These are phyloP conservation scores for Plagiodera versicolora DNA, from an alignment of 2,888 invertebrate genomes.

Conservation along the genomic window DNA sequence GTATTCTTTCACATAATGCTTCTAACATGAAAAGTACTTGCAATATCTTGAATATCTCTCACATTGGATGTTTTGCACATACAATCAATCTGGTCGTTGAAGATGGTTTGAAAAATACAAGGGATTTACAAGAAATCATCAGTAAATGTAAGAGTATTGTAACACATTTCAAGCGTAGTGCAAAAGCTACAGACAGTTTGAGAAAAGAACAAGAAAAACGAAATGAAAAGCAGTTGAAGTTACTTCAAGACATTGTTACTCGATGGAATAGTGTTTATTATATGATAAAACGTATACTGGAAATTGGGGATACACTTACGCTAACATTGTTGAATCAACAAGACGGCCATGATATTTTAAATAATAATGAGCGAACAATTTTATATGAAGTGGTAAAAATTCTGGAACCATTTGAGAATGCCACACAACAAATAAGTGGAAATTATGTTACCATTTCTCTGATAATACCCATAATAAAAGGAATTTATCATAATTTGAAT, in stretches of 20 bases:
- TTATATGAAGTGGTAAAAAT: constrained; percentile 6
- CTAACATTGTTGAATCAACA: constrained; percentile 1
- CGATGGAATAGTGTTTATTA: constrained; percentile 13
- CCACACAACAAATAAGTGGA: constrained; percentile 10
- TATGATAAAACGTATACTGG: constrained; percentile 5
- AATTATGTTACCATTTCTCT: constrained; percentile 9
- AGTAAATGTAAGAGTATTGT: constrained; percentile 5
- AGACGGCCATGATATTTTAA: constrained; percentile 3
- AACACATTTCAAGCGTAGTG: constrained; percentile 10
- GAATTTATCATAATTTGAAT: constrained; percentile 11
- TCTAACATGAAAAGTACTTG: not conserved
- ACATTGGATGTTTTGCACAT: constrained; percentile 15
- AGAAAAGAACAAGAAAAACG: constrained; percentile 8
- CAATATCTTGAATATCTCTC: constrained; percentile 3
- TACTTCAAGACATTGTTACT: constrained; percentile 10
- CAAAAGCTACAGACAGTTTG: not conserved
- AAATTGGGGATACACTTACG: constrained; percentile 9
- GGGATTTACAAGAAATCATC: not conserved
- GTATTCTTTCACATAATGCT: constrained; percentile 9
- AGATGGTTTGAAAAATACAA: constrained; percentile 4
- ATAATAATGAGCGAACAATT: not conserved
- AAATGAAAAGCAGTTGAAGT: constrained; percentile 3
- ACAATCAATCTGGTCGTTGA: constrained; percentile 7
- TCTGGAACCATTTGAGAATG: constrained; percentile 9
- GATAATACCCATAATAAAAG: constrained; percentile 10